Evolutionary conservation across 1,140 invertebrate genomes (phyloP), one percentile per base, ranked within the genome.

Genomic region (Solen grandis): DNA sequence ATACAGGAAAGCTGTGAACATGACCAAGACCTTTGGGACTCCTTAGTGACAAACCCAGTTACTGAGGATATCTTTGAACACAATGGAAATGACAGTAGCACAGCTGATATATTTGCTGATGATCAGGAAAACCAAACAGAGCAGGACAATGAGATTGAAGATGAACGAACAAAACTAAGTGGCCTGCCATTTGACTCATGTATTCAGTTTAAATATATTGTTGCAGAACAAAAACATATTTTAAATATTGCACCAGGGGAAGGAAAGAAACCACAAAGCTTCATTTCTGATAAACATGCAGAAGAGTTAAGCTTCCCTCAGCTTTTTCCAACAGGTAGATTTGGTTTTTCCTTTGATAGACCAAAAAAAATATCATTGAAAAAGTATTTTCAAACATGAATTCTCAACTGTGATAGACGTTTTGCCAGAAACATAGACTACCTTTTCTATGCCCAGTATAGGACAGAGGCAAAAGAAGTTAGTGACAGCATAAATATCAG

Each of bases 131-230:
- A 19, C 25, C 2, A 50, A 69, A 31, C n/a, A 69, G 41, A 52
- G 38, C 66, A 52, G n/a, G 38, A 27, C 25, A 52, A 69, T 69
- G 41, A 19, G 41, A 46, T 10, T 46, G 19, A 46, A 46, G 66
- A 69, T 69, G 66, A 50, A 52, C 36, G 66, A 54, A 69, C 66
- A 69, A 69, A 31, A 69, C 16, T 69, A 69, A 52, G 38, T 25
- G 66, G 41, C 66, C 27, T 69, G 5, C 66, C 66, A 52, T 69
- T 50, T 52, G 66, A 69, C 66, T 69, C 66, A 38, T 52, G 66
- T 69, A 50, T 69, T 50, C 66, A 69, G 29, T 46, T 46, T 16
- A 52, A 69, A 52, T 36, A 69, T 69, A 22, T 69, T 69, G 31
- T 46, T 69, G 66, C 66, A 50, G 38, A 69, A 46, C 41, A 46